Conservation (phyloP, 2,888 invertebrate genomes). For the Argynnis bischoffii region DNA sequence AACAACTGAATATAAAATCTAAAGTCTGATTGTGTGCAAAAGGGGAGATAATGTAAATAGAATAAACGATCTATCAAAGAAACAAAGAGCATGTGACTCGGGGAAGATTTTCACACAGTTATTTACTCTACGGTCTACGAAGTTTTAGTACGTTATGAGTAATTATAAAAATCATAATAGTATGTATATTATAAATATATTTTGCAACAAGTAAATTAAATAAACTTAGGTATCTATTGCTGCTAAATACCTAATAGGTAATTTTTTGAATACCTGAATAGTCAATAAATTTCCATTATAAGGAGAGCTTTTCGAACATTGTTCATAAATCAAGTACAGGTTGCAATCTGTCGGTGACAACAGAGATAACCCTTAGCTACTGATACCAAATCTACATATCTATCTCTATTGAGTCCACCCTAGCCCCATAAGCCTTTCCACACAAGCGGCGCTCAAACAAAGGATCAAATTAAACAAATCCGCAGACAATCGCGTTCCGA, state of each 20-base stretch:
- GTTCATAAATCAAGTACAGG: constrained; percentile 56
- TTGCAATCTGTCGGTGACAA: constrained; percentile 66
- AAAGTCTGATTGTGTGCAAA: constrained; percentile 19
- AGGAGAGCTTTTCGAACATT: background rate
- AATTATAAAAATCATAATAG: too few relatives aligned
- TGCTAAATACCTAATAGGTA: too few relatives aligned
- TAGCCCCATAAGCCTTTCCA: constrained; percentile 69
- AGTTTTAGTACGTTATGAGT: background rate
- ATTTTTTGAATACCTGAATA: background rate
- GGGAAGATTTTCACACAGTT: constrained; percentile 31
- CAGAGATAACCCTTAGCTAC: constrained; percentile 62
- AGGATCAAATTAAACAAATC: constrained; percentile 80
- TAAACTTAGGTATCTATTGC: too few relatives aligned
- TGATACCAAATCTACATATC: constrained; percentile 66
- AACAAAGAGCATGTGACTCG: constrained; percentile 36
- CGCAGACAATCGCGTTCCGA: constrained; percentile 73
- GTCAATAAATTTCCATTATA: background rate
- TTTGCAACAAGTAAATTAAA: too few relatives aligned
- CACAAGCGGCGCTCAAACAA: constrained; percentile 76
- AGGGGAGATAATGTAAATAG: constrained; percentile 24
- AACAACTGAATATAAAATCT: constrained; percentile 1
- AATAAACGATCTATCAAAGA: constrained; percentile 37
- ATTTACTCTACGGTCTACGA: constrained; percentile 10
- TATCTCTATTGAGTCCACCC: constrained; percentile 55
- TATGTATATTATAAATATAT: too few relatives aligned